Base-by-base conservation (phyloP, 2,113 vertebrate genomes). In the Neolamprologus kungweensis region DNA sequence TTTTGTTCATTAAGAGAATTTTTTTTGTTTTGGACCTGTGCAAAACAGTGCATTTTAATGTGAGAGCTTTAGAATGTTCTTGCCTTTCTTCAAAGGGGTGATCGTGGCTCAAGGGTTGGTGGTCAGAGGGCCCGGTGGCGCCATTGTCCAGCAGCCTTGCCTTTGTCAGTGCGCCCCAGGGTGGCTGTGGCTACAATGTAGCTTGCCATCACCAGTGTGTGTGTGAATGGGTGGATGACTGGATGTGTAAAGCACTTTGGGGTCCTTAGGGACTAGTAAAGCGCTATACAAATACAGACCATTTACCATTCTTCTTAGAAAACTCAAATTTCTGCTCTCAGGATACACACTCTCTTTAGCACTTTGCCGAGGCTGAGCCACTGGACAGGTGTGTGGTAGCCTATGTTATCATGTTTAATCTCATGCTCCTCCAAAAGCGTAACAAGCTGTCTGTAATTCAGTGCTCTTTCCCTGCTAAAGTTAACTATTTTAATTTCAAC, bases 391-490 rank as follows among this genome's bases (percentile, higher is more conserved):
- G 65, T 42, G 37, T 42, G 37, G 65, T 71, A 42, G 37, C 37
- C 5, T 42, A 45, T 71, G 65, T 45, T 2, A 45, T 42, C 3
- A 10, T 71, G 37, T 45, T 71, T 42, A 71, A 42, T 71, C 3
- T 42, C 65, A 71, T 71, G 37, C 35, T 71, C 35, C 63, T 40
- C 35, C n/a, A 23, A 42, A 71, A 68, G 63, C 13, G 2, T 9
- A 71, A 23, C n/a, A 23, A 42, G 65, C 35, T 71, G 12, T 71
- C n/a, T 71, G n/a, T 71, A 42, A 23, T 71, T 23, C 35, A 40
- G n/a, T 16, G 33, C n/a, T 71, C n/a, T 71, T 71, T 40, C 12
- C 35, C 37, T 71, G 37, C 37, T 71, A 42, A 73, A 17, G 65
- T 73, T 73, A 45, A 3, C 13, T 73, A 10, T 26, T 73, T 73